Base-by-base conservation (phyloP, 2,797 vertebrate genomes). In the Toxotes lorentzi region DNA sequence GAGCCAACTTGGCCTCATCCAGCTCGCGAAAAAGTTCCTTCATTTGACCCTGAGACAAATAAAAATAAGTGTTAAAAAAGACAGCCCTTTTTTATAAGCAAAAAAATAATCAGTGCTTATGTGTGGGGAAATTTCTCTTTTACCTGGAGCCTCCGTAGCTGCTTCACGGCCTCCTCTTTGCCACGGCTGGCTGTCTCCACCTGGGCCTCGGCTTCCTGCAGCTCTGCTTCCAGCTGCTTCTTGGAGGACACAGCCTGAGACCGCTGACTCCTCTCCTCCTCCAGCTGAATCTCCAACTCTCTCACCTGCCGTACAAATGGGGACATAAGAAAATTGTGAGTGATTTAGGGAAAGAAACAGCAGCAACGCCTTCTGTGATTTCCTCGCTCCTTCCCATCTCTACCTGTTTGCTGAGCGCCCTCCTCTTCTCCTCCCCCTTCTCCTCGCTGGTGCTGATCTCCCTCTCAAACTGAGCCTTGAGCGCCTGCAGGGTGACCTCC, bases 381-480 rank as follows among this genome's bases (percentile, higher is more conserved):
- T 66, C 11, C 16, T 58, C 32, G 35, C 1, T 53, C 11, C 40
- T 50, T 53, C 59, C 9, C 7, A 23, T 50, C 58, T 43, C 53
- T 71, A 97, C 97, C 97, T 98, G 97, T 90, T 98, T 98, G 93
- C 95, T 95, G 58, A 98, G 95, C 1, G 95, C 94, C 64, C 96
- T 94, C 79, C 96, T 95, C 91, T 97, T 96, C 89, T 98, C 97
- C 76, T 98, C 97, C 1, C 96, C 96, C n/a, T 96, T 95, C 85
- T 98, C 96, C 7, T 98, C 97, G 0, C 90, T 96, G 87, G 87
- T 94, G 90, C 96, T 96, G 76, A 97, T 93, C 89, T 98, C 97
- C 3, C 97, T 93, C 89, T 98, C 97, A 5, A 97, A 97, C 90
- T 98, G 97, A 0, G 97, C 95, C 88, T 96, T 96, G n/a, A 97